Evolutionary conservation across 1,140 invertebrate genomes (phyloP), one percentile per base, ranked within the genome.

Genomic region (Lepidurus packardi): DNA sequence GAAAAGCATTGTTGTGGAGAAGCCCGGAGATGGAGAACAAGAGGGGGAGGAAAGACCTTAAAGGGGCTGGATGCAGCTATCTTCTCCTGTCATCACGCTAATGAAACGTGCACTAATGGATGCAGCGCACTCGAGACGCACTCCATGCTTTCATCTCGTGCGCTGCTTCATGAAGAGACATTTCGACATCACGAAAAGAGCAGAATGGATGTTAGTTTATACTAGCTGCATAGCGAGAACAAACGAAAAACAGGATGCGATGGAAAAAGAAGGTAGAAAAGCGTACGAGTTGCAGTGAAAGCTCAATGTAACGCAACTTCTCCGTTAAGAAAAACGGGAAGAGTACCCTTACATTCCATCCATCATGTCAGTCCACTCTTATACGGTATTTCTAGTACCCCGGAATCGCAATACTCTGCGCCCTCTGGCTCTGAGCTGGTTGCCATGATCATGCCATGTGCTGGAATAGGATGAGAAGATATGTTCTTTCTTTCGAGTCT

Each of bases 41-140:
- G 53, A 65, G 53, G 53, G 53, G 53, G 0, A 65, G 25, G 25
- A 34, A 34, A 34, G 25, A 34, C 25, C 21, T 65, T 65, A 21
- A 65, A 65, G 47, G 21, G 47, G 47, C 47, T 65, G 47, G 16
- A 16, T 65, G 21, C 9, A n/a, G 1, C 13, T 65, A n/a, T n/a
- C 13, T 65, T 21, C 53, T 13, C 9, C 53, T 13, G 53, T 65
- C 53, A 65, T 65, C 53, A 65, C 53, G 53, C 53, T 65, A 65
- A 65, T 65, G 53, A 65, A 65, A 65, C 53, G 53, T 65, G 53
- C 53, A 65, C 53, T 65, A 65, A 65, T 65, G 53, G 53, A 65
- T 21, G 13, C 16, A 16, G 53, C 53, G 53, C 53, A 65, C 53
- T 65, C 53, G 21, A 21, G 16, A 65, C 53, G 6, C 53, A 65